Evolutionary conservation across 2,888 invertebrate genomes (phyloP), one percentile per base, ranked within the genome.

Genomic region (Anticlea derivata): DNA sequence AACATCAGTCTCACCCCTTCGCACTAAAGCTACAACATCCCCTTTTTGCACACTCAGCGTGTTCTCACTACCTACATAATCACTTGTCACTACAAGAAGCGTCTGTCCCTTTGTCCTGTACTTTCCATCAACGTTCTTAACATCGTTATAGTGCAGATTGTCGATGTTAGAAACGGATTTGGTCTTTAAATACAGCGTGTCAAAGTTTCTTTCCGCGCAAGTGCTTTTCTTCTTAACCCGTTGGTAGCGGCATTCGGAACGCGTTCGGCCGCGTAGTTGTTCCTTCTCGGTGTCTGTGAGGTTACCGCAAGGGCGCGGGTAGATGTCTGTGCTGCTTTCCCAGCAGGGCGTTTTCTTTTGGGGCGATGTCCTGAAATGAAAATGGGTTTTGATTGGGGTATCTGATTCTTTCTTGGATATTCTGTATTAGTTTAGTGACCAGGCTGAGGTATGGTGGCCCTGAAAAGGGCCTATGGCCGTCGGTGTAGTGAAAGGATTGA

Each of bases 291-390:
- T 94, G 77, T 96, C 96, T 0, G 96, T 96, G 84, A 95, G 93
- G 76, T 96, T 96, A 8, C 96, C 95, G 57, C 95, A 93, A 0
- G 96, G 96, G 40, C 93, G 93, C 1, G 96, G 96, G 75, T 96
- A 96, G 48, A 96, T 93, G 76, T 96, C 96, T 0, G 95, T 94
- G 63, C 94, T 95, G 64, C 95, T 95, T 70, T 96, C 96, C 96
- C 96, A 96, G 69, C 96, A 96, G 0, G 93, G 95, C 0, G 92
- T 92, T 38, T 93, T 93, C 63, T 92, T 93, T 56, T 92, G 89
- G 2, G 83, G 63, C 3, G 91, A 87, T 51, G 91, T 77, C 30
- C 92, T 92, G 73, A 54, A 73, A 77, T 3, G 17, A 77, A 78
- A 12, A 5, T 13, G n/a, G 6, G 8, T n/a, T n/a, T n/a, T n/a